Evolutionary conservation across 2,797 vertebrate genomes (phyloP), one percentile per base, ranked within the genome.

Genomic region (Lophius americanus): DNA sequence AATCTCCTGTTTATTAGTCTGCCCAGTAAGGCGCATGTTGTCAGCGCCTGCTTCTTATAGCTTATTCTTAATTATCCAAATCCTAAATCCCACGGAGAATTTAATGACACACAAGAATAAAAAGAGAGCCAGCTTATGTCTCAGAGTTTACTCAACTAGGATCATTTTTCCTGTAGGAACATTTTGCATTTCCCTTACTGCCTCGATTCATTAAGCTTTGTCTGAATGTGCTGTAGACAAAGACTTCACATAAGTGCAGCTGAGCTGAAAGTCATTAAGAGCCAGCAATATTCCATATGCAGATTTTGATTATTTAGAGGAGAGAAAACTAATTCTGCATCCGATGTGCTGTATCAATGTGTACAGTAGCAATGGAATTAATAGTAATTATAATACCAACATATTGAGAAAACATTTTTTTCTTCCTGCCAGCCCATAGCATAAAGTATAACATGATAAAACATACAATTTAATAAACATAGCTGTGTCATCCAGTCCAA

Each of bases 31-130:
- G 71, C 73, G 74, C 46, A 64, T 42, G 68, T 51, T 82, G 59
- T 76, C 73, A 65, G 66, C 6, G 50, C 64, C 75, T 76, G 68
- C 57, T 76, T 83, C 75, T 66, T 70, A 55, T 60, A 69, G 78
- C 66, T 75, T 68, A 73, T 56, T 79, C 70, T 82, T 83, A 87
- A 85, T 88, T 81, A 85, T 78, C 70, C 55, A 60, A 38, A 66
- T 67, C 66, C 39, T 55, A 47, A 68, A 56, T 72, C 72, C 84
- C 63, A 76, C 2, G 7, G 88, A 81, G 84, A 74, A 59, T 74
- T 56, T 80, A 83, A 87, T 82, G 64, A 81, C 68, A 76, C 68
- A 60, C 49, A 50, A 65, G 63, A 60, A 68, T 47, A 54, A 63
- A 44, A 51, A 60, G 23, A 77, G 54, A 74, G 5, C 3, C 11